These are phyloP conservation scores for Enteromius afrohamiltoni DNA, from an alignment of 2,797 vertebrate genomes.

Conservation along the genomic window DNA sequence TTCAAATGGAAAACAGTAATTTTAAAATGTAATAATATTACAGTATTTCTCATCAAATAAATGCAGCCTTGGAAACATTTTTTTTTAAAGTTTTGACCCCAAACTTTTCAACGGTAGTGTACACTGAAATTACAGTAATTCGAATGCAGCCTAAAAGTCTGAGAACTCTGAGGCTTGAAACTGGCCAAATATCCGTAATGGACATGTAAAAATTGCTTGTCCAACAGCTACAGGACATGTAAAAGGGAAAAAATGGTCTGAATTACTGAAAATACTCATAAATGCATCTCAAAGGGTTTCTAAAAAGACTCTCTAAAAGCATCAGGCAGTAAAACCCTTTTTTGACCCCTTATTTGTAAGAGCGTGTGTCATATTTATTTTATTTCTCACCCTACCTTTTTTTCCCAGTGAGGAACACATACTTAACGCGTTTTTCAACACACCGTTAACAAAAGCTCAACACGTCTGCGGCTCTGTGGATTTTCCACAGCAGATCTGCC, in stretches of 20 bases:
- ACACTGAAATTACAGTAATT: neutral
- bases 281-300: neutral
- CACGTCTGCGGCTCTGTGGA: slow-evolving; percentile 67
- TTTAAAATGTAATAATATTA: neutral
- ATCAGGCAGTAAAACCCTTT: neutral
- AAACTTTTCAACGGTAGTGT: neutral
- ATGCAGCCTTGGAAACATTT: neutral
- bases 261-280: neutral
- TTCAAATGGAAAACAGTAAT: neutral
- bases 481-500: slow-evolving; percentile 70
- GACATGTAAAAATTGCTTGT: neutral
- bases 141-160: neutral
- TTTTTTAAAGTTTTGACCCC: neutral
- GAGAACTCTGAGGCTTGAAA: neutral
- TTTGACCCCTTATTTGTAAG: neutral
- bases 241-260: neutral
- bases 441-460: slow-evolving; percentile 59
- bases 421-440: slow-evolving; percentile 3
- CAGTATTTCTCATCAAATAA: neutral
- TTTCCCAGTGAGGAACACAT: neutral
- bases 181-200: neutral
- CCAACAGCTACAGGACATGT: neutral
- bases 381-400: slow-evolving; percentile 10
- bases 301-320: slow-evolving; percentile 1
- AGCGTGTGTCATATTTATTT: neutral